These are phyloP conservation scores for Acrocephalus scirpaceus DNA, from an alignment of 2,797 vertebrate species.

Conservation along the genomic window DNA sequence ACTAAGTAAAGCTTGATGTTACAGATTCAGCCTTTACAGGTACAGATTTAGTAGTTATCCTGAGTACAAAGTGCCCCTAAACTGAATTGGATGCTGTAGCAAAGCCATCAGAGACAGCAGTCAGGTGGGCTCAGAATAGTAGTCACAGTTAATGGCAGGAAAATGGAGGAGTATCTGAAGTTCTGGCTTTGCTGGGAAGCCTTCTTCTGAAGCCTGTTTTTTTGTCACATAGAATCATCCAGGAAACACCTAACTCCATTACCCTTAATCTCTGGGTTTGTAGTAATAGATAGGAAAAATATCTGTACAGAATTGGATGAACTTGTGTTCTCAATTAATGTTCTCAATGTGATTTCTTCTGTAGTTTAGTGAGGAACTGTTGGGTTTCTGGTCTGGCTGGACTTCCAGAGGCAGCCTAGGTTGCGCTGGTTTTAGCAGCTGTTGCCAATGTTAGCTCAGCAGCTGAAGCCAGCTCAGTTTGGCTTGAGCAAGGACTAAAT, in stretches of 20 bases:
- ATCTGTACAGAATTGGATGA: background rate
- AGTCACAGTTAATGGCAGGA: background rate
- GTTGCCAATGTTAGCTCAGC: background rate
- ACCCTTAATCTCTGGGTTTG: background rate
- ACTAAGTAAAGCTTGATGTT: background rate
- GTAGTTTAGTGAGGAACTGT: background rate
- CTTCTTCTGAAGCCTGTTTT: background rate
- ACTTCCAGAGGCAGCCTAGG: background rate
- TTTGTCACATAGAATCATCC: background rate
- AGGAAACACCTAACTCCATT: background rate
- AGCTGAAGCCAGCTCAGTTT: background rate
- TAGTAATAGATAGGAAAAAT: background rate
- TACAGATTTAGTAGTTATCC: background rate
- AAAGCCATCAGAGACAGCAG: background rate
- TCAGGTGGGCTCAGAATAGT: background rate
- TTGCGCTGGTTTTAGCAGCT: background rate
- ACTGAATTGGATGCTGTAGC: background rate
- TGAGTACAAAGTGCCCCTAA: background rate
- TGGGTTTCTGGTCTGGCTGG: background rate
- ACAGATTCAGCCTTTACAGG: background rate
- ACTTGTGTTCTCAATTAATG: background rate
- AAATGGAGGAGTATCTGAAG: background rate
- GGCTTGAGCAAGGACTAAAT: conserved; percentile 38
- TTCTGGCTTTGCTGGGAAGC: background rate
- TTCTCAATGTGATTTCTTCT: background rate